phyloP scores from a whole-genome alignment of 2,797 vertebrate species.

The Sphenopsis melanotis region DNA sequence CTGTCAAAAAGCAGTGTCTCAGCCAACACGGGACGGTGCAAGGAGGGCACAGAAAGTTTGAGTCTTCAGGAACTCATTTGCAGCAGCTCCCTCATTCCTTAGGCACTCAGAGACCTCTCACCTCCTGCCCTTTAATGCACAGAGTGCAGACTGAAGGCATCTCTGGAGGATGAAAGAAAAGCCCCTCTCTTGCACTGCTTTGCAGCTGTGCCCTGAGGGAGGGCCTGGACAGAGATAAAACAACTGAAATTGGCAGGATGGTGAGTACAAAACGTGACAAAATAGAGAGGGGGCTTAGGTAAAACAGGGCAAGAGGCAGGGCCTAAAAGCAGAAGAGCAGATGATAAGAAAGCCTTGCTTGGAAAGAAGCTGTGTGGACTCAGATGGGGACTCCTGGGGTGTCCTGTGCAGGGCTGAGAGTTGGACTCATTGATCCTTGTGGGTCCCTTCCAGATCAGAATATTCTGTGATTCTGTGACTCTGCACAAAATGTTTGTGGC shows the following conservation, averaged over 20 bases:
- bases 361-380: background rate
- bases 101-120: background rate
- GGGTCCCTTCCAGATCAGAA: background rate
- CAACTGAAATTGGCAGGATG: background rate
- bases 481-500: background rate
- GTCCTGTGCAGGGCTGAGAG: background rate
- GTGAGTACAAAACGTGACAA: background rate
- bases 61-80: slow-evolving; percentile 2
- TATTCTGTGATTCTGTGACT: background rate
- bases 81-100: background rate
- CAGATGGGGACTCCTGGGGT: background rate
- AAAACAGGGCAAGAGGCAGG: background rate
- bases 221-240: background rate
- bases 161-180: background rate
- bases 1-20: background rate
- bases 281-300: background rate
- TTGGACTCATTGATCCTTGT: background rate
- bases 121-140: background rate
- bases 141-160: background rate
- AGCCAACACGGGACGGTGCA: background rate
- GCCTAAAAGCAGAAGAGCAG: background rate
- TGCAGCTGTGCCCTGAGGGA: background rate
- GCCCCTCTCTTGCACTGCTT: background rate
- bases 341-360: background rate
- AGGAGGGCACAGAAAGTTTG: slow-evolving; percentile 22